These are phyloP conservation scores for Synanthedon vespiformis DNA, from an alignment of 2,888 invertebrate genomes.

Conservation along the genomic window DNA sequence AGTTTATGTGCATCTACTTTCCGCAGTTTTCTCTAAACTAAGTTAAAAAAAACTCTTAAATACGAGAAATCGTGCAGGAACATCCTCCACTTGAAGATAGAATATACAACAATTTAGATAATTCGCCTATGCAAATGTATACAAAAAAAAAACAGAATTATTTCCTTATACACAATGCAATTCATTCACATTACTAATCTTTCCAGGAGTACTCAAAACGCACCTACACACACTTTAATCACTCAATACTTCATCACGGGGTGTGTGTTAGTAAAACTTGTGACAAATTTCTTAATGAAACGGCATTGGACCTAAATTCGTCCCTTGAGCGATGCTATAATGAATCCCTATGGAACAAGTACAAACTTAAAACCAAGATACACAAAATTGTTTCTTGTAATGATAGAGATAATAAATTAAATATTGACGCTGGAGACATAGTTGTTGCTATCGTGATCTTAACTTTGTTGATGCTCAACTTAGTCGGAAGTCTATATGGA, in stretches of 20 bases:
- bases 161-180: no score
- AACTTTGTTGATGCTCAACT: conserved; percentile 15
- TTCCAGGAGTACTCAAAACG: conserved; percentile 6
- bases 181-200: no score
- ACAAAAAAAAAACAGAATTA: no score
- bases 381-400: conserved; percentile 6
- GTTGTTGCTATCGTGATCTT: conserved; percentile 10
- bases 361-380: conserved; percentile 13
- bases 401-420: not conserved
- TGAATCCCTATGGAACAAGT: conserved; percentile 9
- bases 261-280: conserved; percentile 4
- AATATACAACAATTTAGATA: no score
- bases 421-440: conserved; percentile 7
- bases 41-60: no score
- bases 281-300: not conserved
- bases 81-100: no score
- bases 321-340: conserved; percentile 13
- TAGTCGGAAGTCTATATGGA: conserved; percentile 14
- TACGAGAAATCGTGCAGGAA: no score
- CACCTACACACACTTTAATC: conserved; percentile 3
- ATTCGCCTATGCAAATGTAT: no score
- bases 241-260: conserved; percentile 1
- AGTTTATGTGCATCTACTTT: no score
- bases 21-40: no score
- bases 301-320: not conserved